These are phyloP conservation scores for Xenopus petersii DNA, from an alignment of 2,797 vertebrate genomes.

Conservation along the genomic window DNA sequence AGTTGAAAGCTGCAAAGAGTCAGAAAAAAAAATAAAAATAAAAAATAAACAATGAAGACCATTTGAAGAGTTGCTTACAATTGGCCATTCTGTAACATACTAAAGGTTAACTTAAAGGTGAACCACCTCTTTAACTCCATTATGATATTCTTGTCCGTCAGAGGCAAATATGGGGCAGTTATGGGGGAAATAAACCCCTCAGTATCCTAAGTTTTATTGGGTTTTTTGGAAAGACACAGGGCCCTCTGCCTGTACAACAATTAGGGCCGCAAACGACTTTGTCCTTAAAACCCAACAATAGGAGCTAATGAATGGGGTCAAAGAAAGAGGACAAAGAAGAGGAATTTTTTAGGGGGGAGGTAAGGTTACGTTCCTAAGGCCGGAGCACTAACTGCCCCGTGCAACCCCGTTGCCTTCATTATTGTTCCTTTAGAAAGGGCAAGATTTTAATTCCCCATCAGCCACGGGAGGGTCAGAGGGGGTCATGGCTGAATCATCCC, in stretches of 20 bases:
- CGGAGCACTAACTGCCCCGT: not conserved
- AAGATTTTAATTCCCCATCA: not conserved
- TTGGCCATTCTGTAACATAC: too few species aligned
- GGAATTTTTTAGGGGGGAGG: slow-evolving; percentile 22
- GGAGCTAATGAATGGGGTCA: slow-evolving; percentile 20
- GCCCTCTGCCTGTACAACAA: not conserved
- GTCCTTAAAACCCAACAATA: slow-evolving; percentile 7
- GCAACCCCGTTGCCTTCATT: not conserved
- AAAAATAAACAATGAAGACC: too few species aligned
- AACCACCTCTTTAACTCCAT: too few species aligned
- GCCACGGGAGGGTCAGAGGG: not conserved
- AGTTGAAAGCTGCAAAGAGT: too few species aligned
- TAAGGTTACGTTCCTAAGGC: slow-evolving; percentile 19
- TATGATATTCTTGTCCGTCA: too few species aligned
- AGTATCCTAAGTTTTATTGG: too few species aligned
- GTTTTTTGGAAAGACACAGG: too few species aligned
- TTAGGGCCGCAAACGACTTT: slow-evolving; percentile 28
- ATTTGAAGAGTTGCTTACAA: too few species aligned
- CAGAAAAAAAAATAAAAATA: too few species aligned
- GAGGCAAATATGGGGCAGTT: too few species aligned
- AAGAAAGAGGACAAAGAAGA: slow-evolving; percentile 22
- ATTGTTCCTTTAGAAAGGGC: slow-evolving; percentile 1
- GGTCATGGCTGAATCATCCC: not conserved
- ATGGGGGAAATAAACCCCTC: too few species aligned
- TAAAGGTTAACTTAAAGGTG: too few species aligned